These are phyloP conservation scores for Phania funesta DNA, from an alignment of 2,888 invertebrate species.

Conservation along the genomic window DNA sequence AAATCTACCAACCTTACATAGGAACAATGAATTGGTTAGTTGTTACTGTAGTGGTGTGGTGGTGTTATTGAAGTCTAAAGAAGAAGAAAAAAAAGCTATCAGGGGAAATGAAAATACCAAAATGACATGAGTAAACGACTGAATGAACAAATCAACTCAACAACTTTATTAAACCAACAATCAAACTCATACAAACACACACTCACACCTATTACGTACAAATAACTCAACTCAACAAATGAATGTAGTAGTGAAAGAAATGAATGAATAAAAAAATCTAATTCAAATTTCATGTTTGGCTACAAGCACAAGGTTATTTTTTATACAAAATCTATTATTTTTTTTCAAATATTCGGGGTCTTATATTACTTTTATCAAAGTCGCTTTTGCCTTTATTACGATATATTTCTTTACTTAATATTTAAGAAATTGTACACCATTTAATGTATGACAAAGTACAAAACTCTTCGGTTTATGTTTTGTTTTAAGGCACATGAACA, in stretches of 20 bases:
- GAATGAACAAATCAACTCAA: constrained; percentile 67
- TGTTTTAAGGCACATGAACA: no score
- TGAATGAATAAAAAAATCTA: constrained; percentile 43
- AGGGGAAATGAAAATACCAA: constrained; percentile 64
- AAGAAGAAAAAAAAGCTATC: constrained; percentile 37
- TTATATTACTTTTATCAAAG: not conserved
- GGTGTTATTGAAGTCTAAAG: not conserved
- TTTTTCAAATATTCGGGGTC: not conserved
- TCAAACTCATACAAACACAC: constrained; percentile 24
- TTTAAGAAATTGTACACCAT: no score
- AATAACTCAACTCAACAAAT: constrained; percentile 59
- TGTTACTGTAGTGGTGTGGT: not conserved
- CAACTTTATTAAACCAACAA: constrained; percentile 63
- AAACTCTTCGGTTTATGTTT: no score
- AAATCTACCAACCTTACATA: constrained; percentile 13
- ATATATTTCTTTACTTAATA: no score
- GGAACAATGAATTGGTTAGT: constrained; percentile 22
- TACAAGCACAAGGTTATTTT: constrained; percentile 56
- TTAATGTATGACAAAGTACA: no score
- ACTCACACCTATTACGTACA: not conserved
- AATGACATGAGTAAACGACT: constrained; percentile 66
- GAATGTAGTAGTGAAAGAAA: constrained; percentile 45
- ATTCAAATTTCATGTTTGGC: constrained; percentile 59
- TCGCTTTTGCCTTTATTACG: not conserved
- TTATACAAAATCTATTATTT: constrained; percentile 5